These are phyloP conservation scores for Vireo griseus DNA, from an alignment of 2,797 vertebrate species.

Conservation along the genomic window DNA sequence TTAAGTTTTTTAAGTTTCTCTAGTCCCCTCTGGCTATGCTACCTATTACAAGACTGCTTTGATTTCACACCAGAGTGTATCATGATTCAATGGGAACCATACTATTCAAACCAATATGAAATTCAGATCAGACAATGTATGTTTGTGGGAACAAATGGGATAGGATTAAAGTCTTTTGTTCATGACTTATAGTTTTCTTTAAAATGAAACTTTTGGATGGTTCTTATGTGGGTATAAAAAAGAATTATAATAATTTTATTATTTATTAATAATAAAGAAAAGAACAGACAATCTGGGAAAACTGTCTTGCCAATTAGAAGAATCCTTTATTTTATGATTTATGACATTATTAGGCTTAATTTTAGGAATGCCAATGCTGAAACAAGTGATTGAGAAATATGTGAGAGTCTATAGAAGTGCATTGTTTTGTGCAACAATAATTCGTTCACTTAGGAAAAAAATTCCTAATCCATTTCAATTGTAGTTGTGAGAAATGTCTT, in stretches of 20 bases:
- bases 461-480: neutral
- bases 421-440: neutral
- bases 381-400: constrained; percentile 6
- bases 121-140: neutral
- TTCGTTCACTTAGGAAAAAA: neutral
- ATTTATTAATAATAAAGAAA: neutral
- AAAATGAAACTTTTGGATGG: neutral
- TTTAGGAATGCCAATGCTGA: neutral
- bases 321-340: neutral
- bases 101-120: neutral
- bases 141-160: neutral
- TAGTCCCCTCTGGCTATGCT: neutral
- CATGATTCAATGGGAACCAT: neutral
- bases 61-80: constrained; percentile 10
- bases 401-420: neutral
- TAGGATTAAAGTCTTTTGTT: neutral
- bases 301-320: neutral
- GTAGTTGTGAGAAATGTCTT: neutral
- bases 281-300: neutral
- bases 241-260: neutral
- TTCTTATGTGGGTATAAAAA: neutral
- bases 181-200: neutral
- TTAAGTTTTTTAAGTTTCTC: neutral
- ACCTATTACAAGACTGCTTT: constrained; percentile 27
- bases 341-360: neutral